Evolutionary conservation across 1,140 invertebrate genomes (phyloP).

Genomic region (Papilio polytes): DNA sequence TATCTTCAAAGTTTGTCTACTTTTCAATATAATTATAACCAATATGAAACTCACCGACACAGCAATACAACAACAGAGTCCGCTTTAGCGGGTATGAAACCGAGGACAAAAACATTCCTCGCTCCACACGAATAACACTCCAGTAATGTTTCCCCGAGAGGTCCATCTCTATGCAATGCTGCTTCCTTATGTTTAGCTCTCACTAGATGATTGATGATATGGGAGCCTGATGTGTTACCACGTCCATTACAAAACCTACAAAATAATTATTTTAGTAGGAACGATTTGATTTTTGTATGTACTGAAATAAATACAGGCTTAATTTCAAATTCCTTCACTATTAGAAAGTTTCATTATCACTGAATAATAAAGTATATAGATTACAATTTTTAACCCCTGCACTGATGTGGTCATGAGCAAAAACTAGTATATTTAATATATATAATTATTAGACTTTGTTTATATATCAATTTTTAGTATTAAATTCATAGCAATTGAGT

Average conservation of each 20-base stretch:
- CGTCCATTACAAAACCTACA: conserved; percentile 97
- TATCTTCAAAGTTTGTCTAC: neutral
- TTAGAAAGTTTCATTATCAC: too few relatives aligned
- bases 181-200: conserved; percentile 99
- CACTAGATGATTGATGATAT: conserved; percentile 99
- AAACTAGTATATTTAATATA: too few relatives aligned
- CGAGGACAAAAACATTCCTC: conserved; percentile 98
- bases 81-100: conserved; percentile 99
- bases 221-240: conserved; percentile 98
- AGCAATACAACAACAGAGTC: conserved; percentile 99
- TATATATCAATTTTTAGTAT: too few relatives aligned
- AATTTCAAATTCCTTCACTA: too few relatives aligned
- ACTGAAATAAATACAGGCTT: too few relatives aligned
- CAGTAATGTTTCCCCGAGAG: conserved; percentile 97
- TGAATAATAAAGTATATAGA: too few relatives aligned
- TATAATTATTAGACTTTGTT: too few relatives aligned
- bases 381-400: too few relatives aligned
- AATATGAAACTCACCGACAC: conserved; percentile 87
- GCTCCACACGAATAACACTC: conserved; percentile 99
- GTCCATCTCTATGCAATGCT: conserved; percentile 98
- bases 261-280: conserved; percentile 21
- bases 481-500: too few relatives aligned
- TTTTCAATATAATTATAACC: neutral
- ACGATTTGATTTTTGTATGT: too few relatives aligned
- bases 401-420: too few relatives aligned